phyloP scores from a whole-genome alignment of 1,140 invertebrate genomes.

The Micrasema longulum region DNA sequence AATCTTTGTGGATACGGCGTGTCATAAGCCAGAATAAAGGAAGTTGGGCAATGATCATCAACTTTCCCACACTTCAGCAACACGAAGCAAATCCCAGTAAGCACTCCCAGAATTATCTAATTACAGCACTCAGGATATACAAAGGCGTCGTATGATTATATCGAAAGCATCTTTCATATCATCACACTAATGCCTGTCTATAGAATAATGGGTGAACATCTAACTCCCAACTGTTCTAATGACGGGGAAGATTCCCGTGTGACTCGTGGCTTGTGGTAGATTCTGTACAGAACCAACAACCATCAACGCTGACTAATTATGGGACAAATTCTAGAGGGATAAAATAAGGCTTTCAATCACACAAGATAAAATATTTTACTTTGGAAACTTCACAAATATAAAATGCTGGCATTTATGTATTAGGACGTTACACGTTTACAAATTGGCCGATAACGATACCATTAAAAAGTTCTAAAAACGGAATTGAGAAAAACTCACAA shows the following conservation, averaged over 20 bases:
- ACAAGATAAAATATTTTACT: no score
- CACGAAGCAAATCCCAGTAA: neutral
- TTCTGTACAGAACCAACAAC: no score
- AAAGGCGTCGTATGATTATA: slow-evolving; percentile 29
- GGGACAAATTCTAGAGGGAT: no score
- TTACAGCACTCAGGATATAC: slow-evolving; percentile 32
- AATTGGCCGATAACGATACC: no score
- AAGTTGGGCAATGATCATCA: slow-evolving; percentile 13
- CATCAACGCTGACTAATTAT: no score
- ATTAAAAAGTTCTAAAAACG: no score
- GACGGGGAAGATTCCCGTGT: slow-evolving; percentile 6
- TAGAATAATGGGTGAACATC: slow-evolving; percentile 15
- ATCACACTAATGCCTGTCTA: slow-evolving; percentile 25
- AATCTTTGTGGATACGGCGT: neutral
- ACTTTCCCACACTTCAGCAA: slow-evolving; percentile 20
- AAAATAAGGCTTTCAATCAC: no score
- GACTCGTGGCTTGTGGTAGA: slow-evolving; percentile 9
- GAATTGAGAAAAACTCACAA: no score
- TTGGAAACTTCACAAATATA: no score
- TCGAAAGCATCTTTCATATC: slow-evolving; percentile 32
- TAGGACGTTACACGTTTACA: no score
- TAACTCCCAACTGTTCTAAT: neutral
- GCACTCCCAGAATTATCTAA: slow-evolving; percentile 34
- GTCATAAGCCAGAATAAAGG: neutral
- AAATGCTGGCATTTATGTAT: no score